Conservation (phyloP, 2,888 invertebrate species). For the Troilus luridus region DNA sequence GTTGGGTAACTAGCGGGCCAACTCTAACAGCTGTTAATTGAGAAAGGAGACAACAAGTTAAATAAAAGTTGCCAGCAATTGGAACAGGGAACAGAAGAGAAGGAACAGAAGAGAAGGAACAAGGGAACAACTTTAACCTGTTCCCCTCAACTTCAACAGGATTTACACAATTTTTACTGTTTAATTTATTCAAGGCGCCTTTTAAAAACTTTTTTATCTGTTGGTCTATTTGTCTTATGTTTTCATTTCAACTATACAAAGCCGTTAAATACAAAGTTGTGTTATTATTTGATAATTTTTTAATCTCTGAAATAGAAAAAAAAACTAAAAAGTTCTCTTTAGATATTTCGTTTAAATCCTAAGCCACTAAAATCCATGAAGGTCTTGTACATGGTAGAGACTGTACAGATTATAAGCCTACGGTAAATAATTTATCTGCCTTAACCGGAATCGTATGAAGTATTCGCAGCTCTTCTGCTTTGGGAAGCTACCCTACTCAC, state of each 20-base stretch:
- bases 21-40: constrained; percentile 30
- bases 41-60: constrained; percentile 40
- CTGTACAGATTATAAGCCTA: too few species aligned
- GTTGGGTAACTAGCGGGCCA: neutral
- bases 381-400: too few species aligned
- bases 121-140: neutral
- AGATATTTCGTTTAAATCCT: too few species aligned
- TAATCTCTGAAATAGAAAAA: neutral
- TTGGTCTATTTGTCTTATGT: neutral
- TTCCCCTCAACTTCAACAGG: neutral
- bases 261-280: too few species aligned
- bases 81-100: neutral
- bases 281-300: too few species aligned
- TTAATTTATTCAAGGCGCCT: neutral
- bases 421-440: too few species aligned
- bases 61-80: constrained; percentile 22
- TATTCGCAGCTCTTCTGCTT: too few species aligned
- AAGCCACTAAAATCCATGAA: too few species aligned
- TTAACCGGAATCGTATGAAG: too few species aligned
- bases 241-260: neutral
- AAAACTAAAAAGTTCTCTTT: too few species aligned
- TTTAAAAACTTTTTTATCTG: neutral
- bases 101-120: neutral
- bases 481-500: too few species aligned
- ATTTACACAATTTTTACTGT: neutral